Evolutionary conservation across 2,888 invertebrate species (phyloP).

Genomic region (Cryptus armator): DNA sequence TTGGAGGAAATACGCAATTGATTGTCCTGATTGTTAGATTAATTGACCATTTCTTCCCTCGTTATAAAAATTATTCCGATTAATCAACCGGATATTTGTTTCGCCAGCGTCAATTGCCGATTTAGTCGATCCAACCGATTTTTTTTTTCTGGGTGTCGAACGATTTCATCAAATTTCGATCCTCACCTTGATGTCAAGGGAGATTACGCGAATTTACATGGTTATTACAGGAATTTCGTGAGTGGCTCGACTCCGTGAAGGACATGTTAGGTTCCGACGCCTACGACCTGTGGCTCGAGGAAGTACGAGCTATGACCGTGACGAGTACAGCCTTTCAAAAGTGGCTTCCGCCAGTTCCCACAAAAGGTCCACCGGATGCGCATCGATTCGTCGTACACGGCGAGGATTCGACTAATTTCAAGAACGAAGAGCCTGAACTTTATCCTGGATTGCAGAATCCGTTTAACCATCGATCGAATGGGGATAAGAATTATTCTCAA

Average conservation of each 20-base stretch:
- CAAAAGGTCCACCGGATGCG: conserved; percentile 41
- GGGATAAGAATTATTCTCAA: conserved; percentile 17
- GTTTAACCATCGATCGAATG: conserved; percentile 12
- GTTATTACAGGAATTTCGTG: conserved; percentile 73
- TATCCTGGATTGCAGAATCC: background rate
- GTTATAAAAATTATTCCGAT: background rate
- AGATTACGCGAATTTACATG: background rate
- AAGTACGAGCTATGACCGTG: conserved; percentile 71
- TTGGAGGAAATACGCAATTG: no score
- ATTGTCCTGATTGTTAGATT: no score
- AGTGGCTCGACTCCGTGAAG: conserved; percentile 76
- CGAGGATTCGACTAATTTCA: background rate
- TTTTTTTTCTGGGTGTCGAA: background rate
- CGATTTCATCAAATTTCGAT: no score
- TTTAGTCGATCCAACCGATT: background rate
- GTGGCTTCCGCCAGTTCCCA: conserved; percentile 69
- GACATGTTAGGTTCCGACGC: conserved; percentile 71
- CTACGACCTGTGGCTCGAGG: conserved; percentile 74
- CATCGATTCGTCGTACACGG: conserved; percentile 28
- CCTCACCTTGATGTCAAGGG: background rate
- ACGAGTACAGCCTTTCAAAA: conserved; percentile 71
- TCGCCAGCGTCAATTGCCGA: background rate
- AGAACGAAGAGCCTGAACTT: background rate
- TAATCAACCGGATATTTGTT: background rate
- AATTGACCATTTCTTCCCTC: background rate